Conservation (phyloP, 2,888 invertebrate species). For the Pristionchus exspectatus region DNA sequence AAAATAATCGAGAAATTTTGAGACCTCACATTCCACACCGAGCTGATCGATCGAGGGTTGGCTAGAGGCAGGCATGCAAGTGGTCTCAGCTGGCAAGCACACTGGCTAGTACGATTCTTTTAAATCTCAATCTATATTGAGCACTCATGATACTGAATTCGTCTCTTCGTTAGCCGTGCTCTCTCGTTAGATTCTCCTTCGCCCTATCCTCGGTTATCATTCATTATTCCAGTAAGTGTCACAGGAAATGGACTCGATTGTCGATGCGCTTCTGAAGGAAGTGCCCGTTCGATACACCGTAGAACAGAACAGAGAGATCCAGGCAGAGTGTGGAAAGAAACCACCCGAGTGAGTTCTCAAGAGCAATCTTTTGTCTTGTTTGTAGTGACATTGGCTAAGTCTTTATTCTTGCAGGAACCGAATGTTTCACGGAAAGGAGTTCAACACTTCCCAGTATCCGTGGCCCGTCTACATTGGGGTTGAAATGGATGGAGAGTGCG, state of each 20-base stretch:
- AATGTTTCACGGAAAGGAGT: not conserved
- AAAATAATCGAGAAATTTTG: not conserved
- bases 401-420: not conserved
- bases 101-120: not conserved
- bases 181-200: no score
- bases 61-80: not conserved
- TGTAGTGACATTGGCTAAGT: not conserved
- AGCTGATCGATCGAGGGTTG: not conserved
- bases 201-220: no score
- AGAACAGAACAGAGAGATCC: not conserved
- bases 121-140: not conserved
- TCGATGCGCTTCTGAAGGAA: not conserved
- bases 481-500: not conserved
- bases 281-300: not conserved
- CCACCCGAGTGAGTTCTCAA: not conserved
- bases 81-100: not conserved
- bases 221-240: not conserved
- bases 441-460: not conserved
- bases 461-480: not conserved
- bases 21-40: not conserved
- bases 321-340: slow-evolving; percentile 6
- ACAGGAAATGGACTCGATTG: not conserved
- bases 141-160: no score
- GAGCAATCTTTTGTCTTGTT: not conserved
- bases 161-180: no score